Base-by-base conservation (phyloP, 2,113 vertebrate genomes). In the Chloropsis hardwickii region DNA sequence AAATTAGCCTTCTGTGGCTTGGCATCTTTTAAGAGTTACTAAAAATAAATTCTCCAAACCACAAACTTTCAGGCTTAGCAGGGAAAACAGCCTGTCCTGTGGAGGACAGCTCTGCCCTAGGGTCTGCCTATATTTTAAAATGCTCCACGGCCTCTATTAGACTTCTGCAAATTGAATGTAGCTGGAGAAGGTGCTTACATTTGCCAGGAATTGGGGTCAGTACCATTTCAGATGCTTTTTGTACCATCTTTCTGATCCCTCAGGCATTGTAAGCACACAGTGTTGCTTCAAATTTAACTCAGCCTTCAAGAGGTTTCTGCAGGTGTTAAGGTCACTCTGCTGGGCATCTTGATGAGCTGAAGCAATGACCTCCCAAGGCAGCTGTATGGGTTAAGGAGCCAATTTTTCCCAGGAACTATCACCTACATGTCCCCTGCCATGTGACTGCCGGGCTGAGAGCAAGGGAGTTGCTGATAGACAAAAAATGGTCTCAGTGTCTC, bases 1-100 rank as follows among this genome's bases (percentile, higher is more conserved):
- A 79, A 87, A 92, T 82, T 86, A 82, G 31, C 60, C 35, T 73
- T 89, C 54, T 82, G 93, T 65, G 90, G 89, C 70, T 93, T 94
- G 79, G 66, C 79, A 4, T 85, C 50, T 80, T 93, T 62, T 54
- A 37, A 85, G 60, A 60, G 58, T 69, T 88, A 54, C 92, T 94
- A 87, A 96, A 91, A 95, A 66, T 83, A 88, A 73, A 13, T 77
- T 70, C 37, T 73, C 35, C 51, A 87, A 62, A 74, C 47, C 27
- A 2, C n/a, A 64, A 72, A 29, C 37, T 92, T 86, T 81, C 79
- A 70, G 60, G 23, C 42, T 82, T 37, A 77, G 66, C 58, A 56
- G 45, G 67, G 61, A 87, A 92, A 96, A 87, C 61, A 91, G 65
- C 70, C 86, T 61, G 83, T 71, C 53, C 50, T 65, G 35, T 0